Evolutionary conservation across 2,113 vertebrate species (phyloP).

Genomic region (Tyrannus savana): DNA sequence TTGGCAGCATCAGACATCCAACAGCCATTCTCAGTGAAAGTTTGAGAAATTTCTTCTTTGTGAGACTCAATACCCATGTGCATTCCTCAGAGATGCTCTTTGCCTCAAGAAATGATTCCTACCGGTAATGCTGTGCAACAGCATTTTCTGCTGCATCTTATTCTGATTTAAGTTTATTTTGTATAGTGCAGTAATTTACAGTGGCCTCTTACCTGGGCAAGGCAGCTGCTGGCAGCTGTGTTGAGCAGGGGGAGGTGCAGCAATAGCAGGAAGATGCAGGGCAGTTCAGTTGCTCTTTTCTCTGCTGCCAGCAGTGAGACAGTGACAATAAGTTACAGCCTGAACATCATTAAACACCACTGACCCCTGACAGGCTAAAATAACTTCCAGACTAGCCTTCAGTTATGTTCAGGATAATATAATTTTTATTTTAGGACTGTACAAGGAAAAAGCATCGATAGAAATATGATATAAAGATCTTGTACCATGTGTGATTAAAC

Average conservation of each 20-base stretch:
- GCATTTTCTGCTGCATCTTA: neutral
- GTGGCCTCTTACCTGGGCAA: neutral
- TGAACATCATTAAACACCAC: neutral
- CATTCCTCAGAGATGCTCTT: neutral
- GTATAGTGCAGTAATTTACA: neutral
- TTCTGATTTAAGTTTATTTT: neutral
- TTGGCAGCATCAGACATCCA: neutral
- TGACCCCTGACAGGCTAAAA: neutral
- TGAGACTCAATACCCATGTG: neutral
- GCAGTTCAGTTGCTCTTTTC: neutral
- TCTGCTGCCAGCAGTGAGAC: neutral
- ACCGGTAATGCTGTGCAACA: neutral
- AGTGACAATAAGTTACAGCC: neutral
- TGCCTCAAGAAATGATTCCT: neutral
- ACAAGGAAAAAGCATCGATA: neutral
- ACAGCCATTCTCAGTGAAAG: neutral
- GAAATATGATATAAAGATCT: neutral
- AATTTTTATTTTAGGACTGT: neutral
- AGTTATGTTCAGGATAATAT: neutral
- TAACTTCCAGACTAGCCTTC: neutral
- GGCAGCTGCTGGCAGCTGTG: neutral
- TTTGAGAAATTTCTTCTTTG: neutral
- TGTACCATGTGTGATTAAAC: neutral
- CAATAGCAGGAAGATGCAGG: neutral
- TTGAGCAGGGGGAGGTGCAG: neutral